Base-by-base conservation (phyloP, 2,888 invertebrate genomes). In the Teleogryllus oceanicus region DNA sequence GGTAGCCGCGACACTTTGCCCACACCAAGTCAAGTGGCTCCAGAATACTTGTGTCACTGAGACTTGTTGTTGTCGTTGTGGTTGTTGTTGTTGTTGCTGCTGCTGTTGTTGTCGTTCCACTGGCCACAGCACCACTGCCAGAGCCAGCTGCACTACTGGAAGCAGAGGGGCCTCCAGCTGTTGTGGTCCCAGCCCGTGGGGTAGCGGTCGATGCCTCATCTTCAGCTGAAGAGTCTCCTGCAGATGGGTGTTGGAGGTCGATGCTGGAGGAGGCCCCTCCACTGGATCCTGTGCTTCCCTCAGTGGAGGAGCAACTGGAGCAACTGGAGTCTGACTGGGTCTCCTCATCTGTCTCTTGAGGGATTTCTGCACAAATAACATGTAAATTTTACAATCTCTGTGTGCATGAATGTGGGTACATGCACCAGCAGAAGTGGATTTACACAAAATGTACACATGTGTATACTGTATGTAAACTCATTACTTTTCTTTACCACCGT, bases 1-100 rank as follows among this genome's bases (percentile, higher is more conserved):
- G 97, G 88, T 97, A 97, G 37, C 97, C 96, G 83, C 95, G 92
- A 89, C 97, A 97, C 86, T 98, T 98, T 21, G 98, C 98, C 98
- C 98, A 98, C 2, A 98, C 98, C 77, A 98, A 90, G 86, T 97
- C 96, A 82, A 98, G 88, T 2, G 97, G 96, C 84, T 95, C 94
- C 20, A 20, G 78, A 75, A 24, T 20, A 78, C 75, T 75, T 24
- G 80, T n/a, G 4, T 50, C 50, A 50, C 49, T 49, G 2, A 49
- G 49, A n/a, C 49, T 50, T 2, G 11, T 50, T 21, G 74, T 81
- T 21, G 75, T 78, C 20, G 78, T 74, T 74, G 79, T 80, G 13
- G 78, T 80, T 74, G 49, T 80, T 62, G 62, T 18, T 62, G 62
- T 51, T 51, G 51, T 2, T 51, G 51, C 51, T 78, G 74, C 80